Evolutionary conservation across 2,113 vertebrate genomes (phyloP), one percentile per base, ranked within the genome.

Genomic region (Oriolus oriolus): DNA sequence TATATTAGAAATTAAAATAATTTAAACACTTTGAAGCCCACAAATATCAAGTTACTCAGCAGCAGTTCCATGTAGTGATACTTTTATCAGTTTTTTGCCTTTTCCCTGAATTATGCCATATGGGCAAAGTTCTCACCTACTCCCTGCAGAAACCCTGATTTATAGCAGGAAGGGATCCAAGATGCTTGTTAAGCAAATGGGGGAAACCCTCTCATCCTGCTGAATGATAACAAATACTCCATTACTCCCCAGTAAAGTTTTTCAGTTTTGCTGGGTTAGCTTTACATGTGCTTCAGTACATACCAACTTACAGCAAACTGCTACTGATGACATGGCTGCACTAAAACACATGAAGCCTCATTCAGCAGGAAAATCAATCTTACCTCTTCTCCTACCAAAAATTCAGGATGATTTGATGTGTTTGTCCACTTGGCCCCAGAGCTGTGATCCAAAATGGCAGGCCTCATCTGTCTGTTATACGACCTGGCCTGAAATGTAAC

Each of bases 381-480:
- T 96, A 99, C 99, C 99, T 99, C 99, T 87, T 99, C 99, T 97
- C 99, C 99, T 64, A 99, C 98, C 88, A 99, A 93, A 97, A 98
- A 98, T 75, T 99, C 98, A 42, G 99, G 99, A 22, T 99, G 98
- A 90, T 99, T 99, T 79, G 97, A 91, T 16, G 99, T 99, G 90
- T 98, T 99, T 88, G 99, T 99, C 99, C 99, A 99, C 95, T 99
- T 99, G 89, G 99, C 98, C 87, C 98, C 98, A 82, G 99, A 99
- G 71, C 98, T 99, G 94, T 98, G 98, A 96, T 99, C 99, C 54
- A 99, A 97, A 87, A 99, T 98, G 13, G 99, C 99, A 10, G 99
- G 98, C 70, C 99, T 97, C 96, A 99, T 99, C 97, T 99, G 99
- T 90, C 99, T 99, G 97, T 99, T 99, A 96, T 99, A 99, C 6